Evolutionary conservation across 2,113 vertebrate species (phyloP).

Genomic region (Etheostoma spectabile): DNA sequence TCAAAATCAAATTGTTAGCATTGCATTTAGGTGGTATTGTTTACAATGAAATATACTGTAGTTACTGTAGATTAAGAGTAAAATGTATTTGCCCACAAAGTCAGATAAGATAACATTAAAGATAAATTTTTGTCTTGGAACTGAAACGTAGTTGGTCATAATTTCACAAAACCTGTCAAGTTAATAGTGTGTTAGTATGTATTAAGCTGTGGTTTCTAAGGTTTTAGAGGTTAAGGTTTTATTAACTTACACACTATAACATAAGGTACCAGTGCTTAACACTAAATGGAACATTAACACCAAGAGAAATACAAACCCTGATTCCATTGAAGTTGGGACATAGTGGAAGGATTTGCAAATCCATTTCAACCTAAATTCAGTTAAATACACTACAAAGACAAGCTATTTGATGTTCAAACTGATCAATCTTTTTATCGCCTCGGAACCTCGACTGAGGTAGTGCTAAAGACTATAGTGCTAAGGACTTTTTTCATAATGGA

Average conservation of each 20-base stretch:
- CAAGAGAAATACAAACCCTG: conserved; percentile 12
- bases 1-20: background rate
- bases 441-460: no score
- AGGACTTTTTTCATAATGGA: no score
- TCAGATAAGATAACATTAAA: background rate
- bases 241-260: background rate
- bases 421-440: no score
- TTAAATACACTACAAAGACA: no score
- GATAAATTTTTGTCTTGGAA: background rate
- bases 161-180: background rate
- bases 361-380: no score
- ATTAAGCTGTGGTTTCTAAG: background rate
- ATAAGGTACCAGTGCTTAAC: background rate
- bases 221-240: background rate
- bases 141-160: background rate
- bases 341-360: no score
- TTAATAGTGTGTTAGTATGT: background rate
- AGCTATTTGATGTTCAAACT: no score
- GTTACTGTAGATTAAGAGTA: background rate
- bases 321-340: no score
- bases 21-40: background rate
- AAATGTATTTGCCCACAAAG: background rate
- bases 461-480: no score
- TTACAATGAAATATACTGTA: background rate
- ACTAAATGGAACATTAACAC: conserved; percentile 17